Percentiles rank a stretch among this genome's conserved stretches.
These are phyloP conservation scores for Tetramorium parvispinum DNA, from an alignment of 1,140 invertebrate species.

Conservation along the genomic window DNA sequence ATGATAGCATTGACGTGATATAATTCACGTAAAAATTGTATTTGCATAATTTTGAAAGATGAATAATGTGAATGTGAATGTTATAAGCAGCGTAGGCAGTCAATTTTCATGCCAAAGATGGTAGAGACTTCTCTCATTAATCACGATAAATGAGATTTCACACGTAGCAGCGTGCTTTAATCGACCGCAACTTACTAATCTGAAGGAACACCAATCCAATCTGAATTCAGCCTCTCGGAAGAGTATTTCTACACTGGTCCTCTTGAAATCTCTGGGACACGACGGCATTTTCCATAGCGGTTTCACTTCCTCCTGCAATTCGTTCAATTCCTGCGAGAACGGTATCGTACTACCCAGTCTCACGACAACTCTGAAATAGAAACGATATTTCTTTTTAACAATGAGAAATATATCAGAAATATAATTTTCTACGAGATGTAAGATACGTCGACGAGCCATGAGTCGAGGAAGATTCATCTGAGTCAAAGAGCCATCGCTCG, in stretches of 20 bases:
- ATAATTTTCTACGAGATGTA: neutral
- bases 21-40: neutral
- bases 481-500: neutral
- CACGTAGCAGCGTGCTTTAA: neutral
- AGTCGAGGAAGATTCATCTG: neutral
- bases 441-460: neutral
- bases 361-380: conserved; percentile 90
- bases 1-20: neutral
- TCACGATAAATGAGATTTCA: neutral
- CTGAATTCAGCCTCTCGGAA: conserved; percentile 92
- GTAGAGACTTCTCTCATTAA: neutral
- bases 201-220: conserved; percentile 96
- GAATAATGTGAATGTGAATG: neutral
- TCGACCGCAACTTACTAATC: conserved; percentile 87
- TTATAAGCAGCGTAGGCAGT: too few relatives aligned
- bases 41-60: conserved; percentile 28
- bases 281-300: conserved; percentile 91
- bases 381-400: neutral
- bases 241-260: conserved; percentile 93
- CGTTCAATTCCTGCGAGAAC: conserved; percentile 91
- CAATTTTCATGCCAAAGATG: neutral
- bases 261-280: conserved; percentile 93
- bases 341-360: conserved; percentile 91
- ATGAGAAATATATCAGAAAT: neutral
- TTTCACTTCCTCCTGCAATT: conserved; percentile 93